A percentile compares a stretch with the other conserved stretches of the same genome.
Conservation (phyloP, 2,888 invertebrate species). For the Troides oblongomaculatus region DNA sequence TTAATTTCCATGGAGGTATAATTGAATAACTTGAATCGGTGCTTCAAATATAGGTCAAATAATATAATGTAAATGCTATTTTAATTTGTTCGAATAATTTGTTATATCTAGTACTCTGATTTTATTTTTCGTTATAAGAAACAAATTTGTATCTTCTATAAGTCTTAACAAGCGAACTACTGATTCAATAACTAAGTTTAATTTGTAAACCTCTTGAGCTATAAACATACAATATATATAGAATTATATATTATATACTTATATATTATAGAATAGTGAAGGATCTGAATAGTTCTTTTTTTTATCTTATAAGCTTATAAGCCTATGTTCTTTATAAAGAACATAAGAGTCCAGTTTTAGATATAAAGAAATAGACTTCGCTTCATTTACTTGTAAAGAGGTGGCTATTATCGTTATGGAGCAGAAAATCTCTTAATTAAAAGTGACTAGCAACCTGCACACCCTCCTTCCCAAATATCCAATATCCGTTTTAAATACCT, state of each 20-base stretch:
- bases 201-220: neutral
- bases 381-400: slow-evolving; percentile 19
- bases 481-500: slow-evolving; percentile 25
- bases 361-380: slow-evolving; percentile 12
- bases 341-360: neutral
- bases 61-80: neutral
- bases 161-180: too few relatives aligned
- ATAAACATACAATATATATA: neutral
- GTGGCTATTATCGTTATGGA: slow-evolving; percentile 15
- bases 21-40: neutral
- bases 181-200: too few relatives aligned
- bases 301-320: neutral
- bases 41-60: neutral
- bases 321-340: neutral
- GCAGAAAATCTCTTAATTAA: slow-evolving; percentile 27
- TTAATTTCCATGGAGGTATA: neutral
- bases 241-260: neutral
- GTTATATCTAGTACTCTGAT: too few relatives aligned
- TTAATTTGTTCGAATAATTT: too few relatives aligned
- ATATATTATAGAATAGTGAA: too few relatives aligned
- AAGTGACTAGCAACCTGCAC: slow-evolving; percentile 12
- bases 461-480: slow-evolving; percentile 16
- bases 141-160: too few relatives aligned
- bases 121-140: too few relatives aligned
- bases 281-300: too few relatives aligned